These are phyloP conservation scores for Theretra japonica DNA, from an alignment of 2,888 invertebrate species.

Conservation along the genomic window DNA sequence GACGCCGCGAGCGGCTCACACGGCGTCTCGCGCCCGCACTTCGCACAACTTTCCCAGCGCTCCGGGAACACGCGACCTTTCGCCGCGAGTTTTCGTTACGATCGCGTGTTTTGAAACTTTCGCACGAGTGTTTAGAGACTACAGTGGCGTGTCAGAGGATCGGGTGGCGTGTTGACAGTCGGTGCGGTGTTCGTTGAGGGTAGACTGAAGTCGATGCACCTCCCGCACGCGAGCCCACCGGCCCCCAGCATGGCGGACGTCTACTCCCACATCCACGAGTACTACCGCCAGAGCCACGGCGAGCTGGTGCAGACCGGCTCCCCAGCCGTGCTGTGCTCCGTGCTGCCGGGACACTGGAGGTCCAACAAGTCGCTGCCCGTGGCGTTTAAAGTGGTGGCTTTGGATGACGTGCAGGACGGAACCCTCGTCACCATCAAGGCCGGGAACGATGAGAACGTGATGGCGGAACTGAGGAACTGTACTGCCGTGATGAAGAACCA, in stretches of 20 bases:
- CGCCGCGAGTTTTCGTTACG: constrained; percentile 57
- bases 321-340: constrained; percentile 97
- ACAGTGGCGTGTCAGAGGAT: constrained; percentile 71
- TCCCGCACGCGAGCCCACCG: constrained; percentile 85
- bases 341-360: constrained; percentile 97
- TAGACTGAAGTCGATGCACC: constrained; percentile 86
- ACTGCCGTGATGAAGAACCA: constrained; percentile 98
- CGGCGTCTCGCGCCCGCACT: constrained; percentile 78
- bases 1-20: constrained; percentile 68
- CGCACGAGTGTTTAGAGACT: constrained; percentile 65
- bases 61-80: constrained; percentile 68
- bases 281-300: constrained; percentile 95
- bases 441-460: constrained; percentile 99
- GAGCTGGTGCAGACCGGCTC: constrained; percentile 97
- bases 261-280: constrained; percentile 90
- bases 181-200: constrained; percentile 63
- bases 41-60: constrained; percentile 75
- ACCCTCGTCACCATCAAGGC: constrained; percentile 97
- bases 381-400: constrained; percentile 97
- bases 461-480: constrained; percentile 97
- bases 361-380: constrained; percentile 98
- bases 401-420: constrained; percentile 97
- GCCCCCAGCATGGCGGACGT: constrained; percentile 89
- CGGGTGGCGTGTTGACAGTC: constrained; percentile 73
- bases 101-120: constrained; percentile 74